phyloP scores from a whole-genome alignment of 2,888 invertebrate species.

The Synanthedon myopaeformis region DNA sequence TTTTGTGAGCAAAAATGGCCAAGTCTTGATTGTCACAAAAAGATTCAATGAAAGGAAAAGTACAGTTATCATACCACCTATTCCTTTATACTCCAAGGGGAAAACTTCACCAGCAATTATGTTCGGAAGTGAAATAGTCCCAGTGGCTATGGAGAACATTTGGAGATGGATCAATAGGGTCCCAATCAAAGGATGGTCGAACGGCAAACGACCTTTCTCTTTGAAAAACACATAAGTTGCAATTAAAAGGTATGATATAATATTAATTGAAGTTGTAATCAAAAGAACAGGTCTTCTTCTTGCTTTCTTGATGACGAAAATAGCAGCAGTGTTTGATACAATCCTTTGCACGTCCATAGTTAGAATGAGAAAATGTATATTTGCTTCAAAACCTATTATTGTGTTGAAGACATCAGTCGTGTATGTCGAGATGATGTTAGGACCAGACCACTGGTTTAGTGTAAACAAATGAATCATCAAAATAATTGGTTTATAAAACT shows the following conservation, averaged over 20 bases:
- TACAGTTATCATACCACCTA: constrained; percentile 24
- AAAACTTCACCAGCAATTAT: constrained; percentile 19
- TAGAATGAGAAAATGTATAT: constrained; percentile 11
- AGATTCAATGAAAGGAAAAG: constrained; percentile 19
- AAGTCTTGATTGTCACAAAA: constrained; percentile 20
- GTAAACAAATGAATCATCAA: constrained; percentile 22
- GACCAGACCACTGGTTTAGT: constrained; percentile 18
- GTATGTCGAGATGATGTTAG: constrained; percentile 19
- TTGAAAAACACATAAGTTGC: constrained; percentile 4
- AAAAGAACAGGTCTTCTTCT: constrained; percentile 4
- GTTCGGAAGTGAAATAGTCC: constrained; percentile 13
- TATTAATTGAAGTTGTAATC: constrained; percentile 2
- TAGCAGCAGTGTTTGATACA: constrained; percentile 14
- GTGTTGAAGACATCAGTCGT: constrained; percentile 12
- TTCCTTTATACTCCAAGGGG: constrained; percentile 15
- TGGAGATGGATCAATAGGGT: constrained; percentile 13
- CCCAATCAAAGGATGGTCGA: constrained; percentile 9
- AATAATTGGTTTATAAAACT: constrained; percentile 22
- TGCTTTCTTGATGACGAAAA: constrained; percentile 12
- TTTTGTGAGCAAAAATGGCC: constrained; percentile 12
- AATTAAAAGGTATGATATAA: constrained; percentile 2
- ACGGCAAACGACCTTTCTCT: constrained; percentile 2
- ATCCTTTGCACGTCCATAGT: constrained; percentile 15
- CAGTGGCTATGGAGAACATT: constrained; percentile 14
- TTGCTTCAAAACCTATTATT: constrained; percentile 11